Conservation (phyloP, 2,797 vertebrate genomes). For the Gallinago solitaria region DNA sequence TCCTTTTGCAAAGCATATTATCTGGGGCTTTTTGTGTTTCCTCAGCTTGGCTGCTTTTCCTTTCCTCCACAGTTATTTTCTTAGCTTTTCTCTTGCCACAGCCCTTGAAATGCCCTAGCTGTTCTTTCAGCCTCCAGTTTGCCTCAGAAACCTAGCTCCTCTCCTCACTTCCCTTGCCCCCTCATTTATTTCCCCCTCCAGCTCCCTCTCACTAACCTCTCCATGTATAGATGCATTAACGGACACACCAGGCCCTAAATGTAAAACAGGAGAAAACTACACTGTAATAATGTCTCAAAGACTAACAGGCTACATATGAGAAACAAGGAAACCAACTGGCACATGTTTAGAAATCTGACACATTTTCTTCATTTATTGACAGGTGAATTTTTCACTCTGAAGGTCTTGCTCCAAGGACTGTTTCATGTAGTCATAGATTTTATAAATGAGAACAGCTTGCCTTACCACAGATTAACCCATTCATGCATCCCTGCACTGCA, state of each 20-base stretch:
- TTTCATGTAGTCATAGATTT: not conserved
- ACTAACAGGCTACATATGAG: not conserved
- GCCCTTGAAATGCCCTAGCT: not conserved
- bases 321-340: not conserved
- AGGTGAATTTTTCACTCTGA: not conserved
- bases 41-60: not conserved
- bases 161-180: not conserved
- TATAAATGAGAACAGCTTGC: not conserved
- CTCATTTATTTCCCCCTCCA: not conserved
- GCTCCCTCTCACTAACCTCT: not conserved
- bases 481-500: not conserved
- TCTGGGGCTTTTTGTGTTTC: not conserved
- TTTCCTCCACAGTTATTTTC: not conserved
- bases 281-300: not conserved
- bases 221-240: not conserved
- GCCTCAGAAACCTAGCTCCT: not conserved
- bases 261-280: not conserved
- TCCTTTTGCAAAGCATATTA: not conserved
- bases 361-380: not conserved
- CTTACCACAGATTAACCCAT: not conserved
- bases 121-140: not conserved
- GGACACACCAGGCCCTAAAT: not conserved
- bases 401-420: not conserved
- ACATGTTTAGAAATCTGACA: not conserved
- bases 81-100: not conserved